These are phyloP conservation scores for Zaprionus camerounensis DNA, from an alignment of 1,140 invertebrate genomes.

Conservation along the genomic window DNA sequence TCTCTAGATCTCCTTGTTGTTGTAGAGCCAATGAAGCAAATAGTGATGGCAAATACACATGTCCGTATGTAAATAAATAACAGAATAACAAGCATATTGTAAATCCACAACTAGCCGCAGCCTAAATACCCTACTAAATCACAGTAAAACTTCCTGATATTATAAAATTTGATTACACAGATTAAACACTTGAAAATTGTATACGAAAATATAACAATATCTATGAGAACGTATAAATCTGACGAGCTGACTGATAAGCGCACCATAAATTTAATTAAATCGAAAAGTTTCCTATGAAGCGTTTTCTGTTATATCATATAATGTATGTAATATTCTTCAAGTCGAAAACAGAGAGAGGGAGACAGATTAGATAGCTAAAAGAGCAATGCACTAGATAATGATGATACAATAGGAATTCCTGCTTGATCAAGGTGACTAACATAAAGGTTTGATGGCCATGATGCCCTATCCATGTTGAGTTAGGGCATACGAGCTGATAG, in stretches of 20 bases:
- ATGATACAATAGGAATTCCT: background rate
- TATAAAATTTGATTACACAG: background rate
- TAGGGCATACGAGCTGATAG: conserved; percentile 45
- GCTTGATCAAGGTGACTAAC: conserved; percentile 5
- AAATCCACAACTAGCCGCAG: background rate
- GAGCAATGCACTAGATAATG: background rate
- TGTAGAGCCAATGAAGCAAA: conserved; percentile 35
- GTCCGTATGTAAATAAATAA: conserved; percentile 29
- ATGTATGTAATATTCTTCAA: background rate
- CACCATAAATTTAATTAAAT: conserved; percentile 9
- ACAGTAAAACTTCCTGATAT: background rate
- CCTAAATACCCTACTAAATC: conserved; percentile 2
- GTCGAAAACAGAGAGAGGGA: background rate
- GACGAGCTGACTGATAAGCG: conserved; percentile 4
- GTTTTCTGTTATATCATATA: conserved; percentile 2
- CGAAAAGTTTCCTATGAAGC: background rate
- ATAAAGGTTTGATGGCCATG: background rate
- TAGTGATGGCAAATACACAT: conserved; percentile 22
- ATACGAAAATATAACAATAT: background rate
- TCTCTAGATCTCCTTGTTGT: background rate
- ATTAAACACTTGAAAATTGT: background rate
- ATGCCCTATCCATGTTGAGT: background rate
- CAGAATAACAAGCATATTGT: conserved; percentile 6
- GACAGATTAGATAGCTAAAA: conserved; percentile 5
- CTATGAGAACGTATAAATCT: background rate